Evolutionary conservation across 2,797 vertebrate species (phyloP).

Genomic region (Notolepis coatsorum): DNA sequence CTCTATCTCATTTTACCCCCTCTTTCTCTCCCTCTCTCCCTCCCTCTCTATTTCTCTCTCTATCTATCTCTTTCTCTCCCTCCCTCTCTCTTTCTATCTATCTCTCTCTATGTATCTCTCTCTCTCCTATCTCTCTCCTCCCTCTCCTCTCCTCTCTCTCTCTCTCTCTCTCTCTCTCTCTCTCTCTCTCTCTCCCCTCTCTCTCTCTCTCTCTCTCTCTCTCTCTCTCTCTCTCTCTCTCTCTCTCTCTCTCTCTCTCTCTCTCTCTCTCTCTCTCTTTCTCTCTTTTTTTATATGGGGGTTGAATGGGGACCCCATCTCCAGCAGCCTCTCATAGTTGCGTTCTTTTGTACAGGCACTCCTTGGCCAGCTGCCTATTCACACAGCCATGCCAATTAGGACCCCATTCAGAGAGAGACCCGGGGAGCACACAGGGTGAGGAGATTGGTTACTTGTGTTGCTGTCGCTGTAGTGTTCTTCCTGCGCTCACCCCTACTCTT

Average conservation of each 20-base stretch:
- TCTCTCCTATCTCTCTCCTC: constrained; percentile 14
- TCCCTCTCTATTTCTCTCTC: constrained; percentile 60
- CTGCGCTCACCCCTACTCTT: too few relatives aligned
- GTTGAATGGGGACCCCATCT: constrained; percentile 68
- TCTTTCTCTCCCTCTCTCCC: constrained; percentile 19
- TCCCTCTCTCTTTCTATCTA: constrained; percentile 76
- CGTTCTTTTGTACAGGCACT: constrained; percentile 76
- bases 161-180: constrained; percentile 60
- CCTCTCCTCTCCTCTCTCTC: neutral
- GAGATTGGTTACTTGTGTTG: constrained; percentile 49
- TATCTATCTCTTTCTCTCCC: constrained; percentile 62
- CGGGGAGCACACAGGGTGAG: constrained; percentile 68
- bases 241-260: constrained; percentile 20
- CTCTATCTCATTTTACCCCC: constrained; percentile 31
- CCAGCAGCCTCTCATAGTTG: constrained; percentile 57
- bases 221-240: constrained; percentile 26
- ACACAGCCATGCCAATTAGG: constrained; percentile 88
- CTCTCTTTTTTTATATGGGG: constrained; percentile 60
- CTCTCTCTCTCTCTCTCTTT: constrained; percentile 63
- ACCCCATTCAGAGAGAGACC: constrained; percentile 89
- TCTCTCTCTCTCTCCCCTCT: constrained; percentile 69
- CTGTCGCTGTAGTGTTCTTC: too few relatives aligned
- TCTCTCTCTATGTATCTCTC: constrained; percentile 43
- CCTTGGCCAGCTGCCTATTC: constrained; percentile 91
- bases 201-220: constrained; percentile 65